Evolutionary conservation across 92 coral and sea anemone genomes (phyloP), one percentile per base, ranked within the genome.

Genomic region (Ricordea florida): DNA sequence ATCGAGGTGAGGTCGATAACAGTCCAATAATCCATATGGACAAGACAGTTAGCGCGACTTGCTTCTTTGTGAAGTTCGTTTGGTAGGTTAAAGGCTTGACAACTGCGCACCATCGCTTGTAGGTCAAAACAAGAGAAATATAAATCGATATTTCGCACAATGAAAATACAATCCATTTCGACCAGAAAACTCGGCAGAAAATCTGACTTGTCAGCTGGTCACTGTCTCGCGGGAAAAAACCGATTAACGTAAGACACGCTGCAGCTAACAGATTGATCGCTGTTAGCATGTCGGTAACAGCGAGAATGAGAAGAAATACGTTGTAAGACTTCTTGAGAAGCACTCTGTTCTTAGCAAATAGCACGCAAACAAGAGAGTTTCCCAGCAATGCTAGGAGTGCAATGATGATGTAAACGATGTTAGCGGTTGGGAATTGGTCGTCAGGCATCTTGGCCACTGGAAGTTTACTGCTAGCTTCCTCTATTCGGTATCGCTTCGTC

Each of bases 91-190:
- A 29, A 17, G 77, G 77, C 14, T 70, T 70, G 1, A 70, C 77
- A 14, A 70, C 77, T 27, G 77, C 77, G 17, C 77, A 28, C 77
- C 77, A 70, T 11, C 77, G 65, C 30, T 53, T 70, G 77, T 53
- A 70, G 21, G 77, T 70, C 9, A 70, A 65, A 10, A 70, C 56
- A 14, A 70, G 65, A 23, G 64, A 70, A 5, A 70, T 70, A 10
- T 70, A 70, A 5, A 70, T 44, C 8, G 77, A 70, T 6, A 65
- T 65, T 37, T 38, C 41, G 15, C 64, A 53, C 6, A 70, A 44
- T 1, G 66, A 28, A 27, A 70, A 70, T 21, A 29, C 22, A 15
- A 55, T 40, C 77, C 77, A 70, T 0, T 41, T 53, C 2, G 65
- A 55, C 77, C 77, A 70, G 17, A 55, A 2, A 26, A 7, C 41